Evolutionary conservation across 1,140 invertebrate genomes (phyloP).

Genomic region (Drosophila bipectinata): DNA sequence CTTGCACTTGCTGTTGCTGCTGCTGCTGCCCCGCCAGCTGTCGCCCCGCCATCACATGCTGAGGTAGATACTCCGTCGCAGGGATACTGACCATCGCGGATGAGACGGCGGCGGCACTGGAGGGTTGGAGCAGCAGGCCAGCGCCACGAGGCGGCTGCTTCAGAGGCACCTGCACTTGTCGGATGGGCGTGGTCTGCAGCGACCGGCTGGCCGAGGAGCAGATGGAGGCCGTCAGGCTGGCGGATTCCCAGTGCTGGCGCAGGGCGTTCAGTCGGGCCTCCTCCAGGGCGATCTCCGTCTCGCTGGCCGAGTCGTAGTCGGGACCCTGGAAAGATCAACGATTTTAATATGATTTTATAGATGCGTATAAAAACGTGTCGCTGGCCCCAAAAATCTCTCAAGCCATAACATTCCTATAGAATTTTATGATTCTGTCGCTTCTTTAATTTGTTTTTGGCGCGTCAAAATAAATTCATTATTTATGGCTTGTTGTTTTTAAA

Average conservation of each 20-base stretch:
- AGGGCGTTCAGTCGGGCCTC: constrained; percentile 85
- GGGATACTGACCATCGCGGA: constrained; percentile 45
- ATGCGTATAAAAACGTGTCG: neutral
- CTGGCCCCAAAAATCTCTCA: neutral
- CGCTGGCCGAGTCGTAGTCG: constrained; percentile 89
- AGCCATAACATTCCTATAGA: neutral
- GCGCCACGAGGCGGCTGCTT: constrained; percentile 25
- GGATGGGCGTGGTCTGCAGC: constrained; percentile 81
- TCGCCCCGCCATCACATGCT: constrained; percentile 68
- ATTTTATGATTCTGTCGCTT: neutral
- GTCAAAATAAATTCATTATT: constrained; percentile 1
- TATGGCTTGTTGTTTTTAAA: neutral
- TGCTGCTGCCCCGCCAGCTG: constrained; percentile 43
- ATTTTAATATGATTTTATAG: neutral
- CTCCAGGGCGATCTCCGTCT: constrained; percentile 87
- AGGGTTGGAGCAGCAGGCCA: constrained; percentile 57
- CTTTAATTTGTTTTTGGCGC: neutral
- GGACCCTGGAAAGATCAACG: constrained; percentile 86
- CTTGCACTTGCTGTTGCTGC: constrained; percentile 42
- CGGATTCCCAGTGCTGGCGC: constrained; percentile 87
- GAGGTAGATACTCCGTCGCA: constrained; percentile 78
- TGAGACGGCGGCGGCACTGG: constrained; percentile 34
- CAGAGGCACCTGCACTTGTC: constrained; percentile 71
- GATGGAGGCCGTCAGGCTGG: constrained; percentile 85
- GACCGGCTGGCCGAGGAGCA: constrained; percentile 83